phyloP scores from a whole-genome alignment of 2,888 invertebrate genomes.

The Mactromeris polynyma region DNA sequence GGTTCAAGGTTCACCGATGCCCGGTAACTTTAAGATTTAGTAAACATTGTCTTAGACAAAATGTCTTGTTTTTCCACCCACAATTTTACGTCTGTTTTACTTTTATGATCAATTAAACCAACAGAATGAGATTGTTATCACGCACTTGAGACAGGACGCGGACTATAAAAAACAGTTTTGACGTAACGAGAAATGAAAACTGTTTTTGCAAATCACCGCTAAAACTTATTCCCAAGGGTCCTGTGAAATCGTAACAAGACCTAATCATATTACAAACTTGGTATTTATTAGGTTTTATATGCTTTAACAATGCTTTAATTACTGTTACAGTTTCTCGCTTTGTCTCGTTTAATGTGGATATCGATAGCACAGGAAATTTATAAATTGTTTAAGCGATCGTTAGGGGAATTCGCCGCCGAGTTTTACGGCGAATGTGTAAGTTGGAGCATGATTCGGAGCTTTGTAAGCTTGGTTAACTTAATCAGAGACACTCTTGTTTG shows the following conservation, averaged over 20 bases:
- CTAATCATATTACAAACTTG: conserved; percentile 55
- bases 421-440: conserved; percentile 55
- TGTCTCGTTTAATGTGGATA: conserved; percentile 55
- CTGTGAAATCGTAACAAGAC: conserved; percentile 46
- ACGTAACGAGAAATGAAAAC: conserved; percentile 50
- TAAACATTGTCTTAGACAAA: neutral
- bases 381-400: conserved; percentile 63
- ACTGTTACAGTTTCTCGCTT: conserved; percentile 58
- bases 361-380: conserved; percentile 58
- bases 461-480: conserved; percentile 33
- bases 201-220: conserved; percentile 50
- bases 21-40: neutral
- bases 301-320: conserved; percentile 60
- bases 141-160: neutral
- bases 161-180: conserved; percentile 28
- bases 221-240: conserved; percentile 32
- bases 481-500: conserved; percentile 34
- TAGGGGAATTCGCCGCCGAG: conserved; percentile 44
- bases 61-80: neutral
- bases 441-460: conserved; percentile 32
- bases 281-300: conserved; percentile 63
- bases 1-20: neutral
- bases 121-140: neutral
- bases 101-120: neutral
- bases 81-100: neutral